Percentiles rank a stretch among this genome's conserved stretches.
phyloP scores from a whole-genome alignment of 2,113 vertebrate genomes.

The Panthera leo region DNA sequence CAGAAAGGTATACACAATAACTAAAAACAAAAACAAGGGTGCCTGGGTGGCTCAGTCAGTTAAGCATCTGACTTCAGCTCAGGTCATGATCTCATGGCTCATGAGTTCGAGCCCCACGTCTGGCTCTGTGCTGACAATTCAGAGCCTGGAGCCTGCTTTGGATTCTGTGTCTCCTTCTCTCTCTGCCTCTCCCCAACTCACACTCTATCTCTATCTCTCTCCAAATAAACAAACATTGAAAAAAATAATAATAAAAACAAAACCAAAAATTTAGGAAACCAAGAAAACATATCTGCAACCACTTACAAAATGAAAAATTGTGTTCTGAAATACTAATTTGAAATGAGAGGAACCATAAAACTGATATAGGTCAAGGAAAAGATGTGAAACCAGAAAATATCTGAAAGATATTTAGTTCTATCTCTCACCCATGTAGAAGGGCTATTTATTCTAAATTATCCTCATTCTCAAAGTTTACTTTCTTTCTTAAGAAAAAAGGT shows the following conservation, averaged over 20 bases:
- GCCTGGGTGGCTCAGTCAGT: too few species aligned
- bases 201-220: too few species aligned
- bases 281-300: not conserved
- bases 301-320: not conserved
- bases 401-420: not conserved
- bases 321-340: not conserved
- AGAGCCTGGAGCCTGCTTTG: too few species aligned
- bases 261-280: not conserved
- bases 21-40: not conserved
- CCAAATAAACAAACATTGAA: not conserved
- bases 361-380: not conserved
- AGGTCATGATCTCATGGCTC: too few species aligned
- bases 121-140: too few species aligned
- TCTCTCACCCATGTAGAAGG: not conserved
- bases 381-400: not conserved
- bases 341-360: not conserved
- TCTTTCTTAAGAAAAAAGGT: not conserved
- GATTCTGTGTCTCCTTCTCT: too few species aligned
- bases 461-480: not conserved
- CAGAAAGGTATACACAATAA: not conserved
- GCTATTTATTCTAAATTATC: not conserved
- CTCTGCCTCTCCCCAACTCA: too few species aligned
- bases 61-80: too few species aligned
- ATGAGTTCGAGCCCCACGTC: too few species aligned
- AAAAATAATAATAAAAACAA: not conserved